Conservation (phyloP, 1,140 invertebrate species). For the Sminthurides bifidus region DNA sequence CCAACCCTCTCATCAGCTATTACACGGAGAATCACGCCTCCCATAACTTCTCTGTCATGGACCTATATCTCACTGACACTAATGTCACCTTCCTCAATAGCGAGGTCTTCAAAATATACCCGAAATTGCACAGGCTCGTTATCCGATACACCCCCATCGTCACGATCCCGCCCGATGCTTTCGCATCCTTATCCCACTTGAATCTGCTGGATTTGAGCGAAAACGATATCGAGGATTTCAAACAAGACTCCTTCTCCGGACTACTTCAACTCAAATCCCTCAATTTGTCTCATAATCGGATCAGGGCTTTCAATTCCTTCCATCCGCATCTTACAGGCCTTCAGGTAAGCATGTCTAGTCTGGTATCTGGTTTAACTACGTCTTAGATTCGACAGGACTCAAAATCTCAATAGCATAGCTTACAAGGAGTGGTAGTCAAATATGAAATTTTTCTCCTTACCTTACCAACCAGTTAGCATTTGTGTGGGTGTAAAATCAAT, state of each 20-base stretch:
- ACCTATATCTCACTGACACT: constrained; percentile 65
- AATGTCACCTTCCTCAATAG: constrained; percentile 74
- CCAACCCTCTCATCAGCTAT: constrained; percentile 62
- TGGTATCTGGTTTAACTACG: neutral
- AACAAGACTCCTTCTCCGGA: constrained; percentile 70
- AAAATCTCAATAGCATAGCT: too few species aligned
- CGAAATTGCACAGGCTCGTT: constrained; percentile 58
- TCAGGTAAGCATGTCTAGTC: constrained; percentile 27
- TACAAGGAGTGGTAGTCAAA: too few species aligned
- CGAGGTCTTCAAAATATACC: constrained; percentile 77
- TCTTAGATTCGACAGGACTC: too few species aligned
- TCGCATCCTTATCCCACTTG: constrained; percentile 59
- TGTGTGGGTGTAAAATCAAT: too few species aligned
- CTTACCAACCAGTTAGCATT: neutral
- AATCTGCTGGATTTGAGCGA: constrained; percentile 67
- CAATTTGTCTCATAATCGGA: constrained; percentile 68
- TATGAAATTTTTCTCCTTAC: neutral
- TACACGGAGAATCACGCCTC: constrained; percentile 41
- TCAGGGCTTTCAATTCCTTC: constrained; percentile 72
- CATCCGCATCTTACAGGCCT: constrained; percentile 60
- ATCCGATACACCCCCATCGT: constrained; percentile 62
- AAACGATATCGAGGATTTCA: constrained; percentile 71
- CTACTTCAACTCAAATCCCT: constrained; percentile 55
- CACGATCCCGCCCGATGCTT: constrained; percentile 70
- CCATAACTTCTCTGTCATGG: constrained; percentile 47